Evolutionary conservation across 2,113 vertebrate species (phyloP).

Genomic region (Thymallus thymallus): DNA sequence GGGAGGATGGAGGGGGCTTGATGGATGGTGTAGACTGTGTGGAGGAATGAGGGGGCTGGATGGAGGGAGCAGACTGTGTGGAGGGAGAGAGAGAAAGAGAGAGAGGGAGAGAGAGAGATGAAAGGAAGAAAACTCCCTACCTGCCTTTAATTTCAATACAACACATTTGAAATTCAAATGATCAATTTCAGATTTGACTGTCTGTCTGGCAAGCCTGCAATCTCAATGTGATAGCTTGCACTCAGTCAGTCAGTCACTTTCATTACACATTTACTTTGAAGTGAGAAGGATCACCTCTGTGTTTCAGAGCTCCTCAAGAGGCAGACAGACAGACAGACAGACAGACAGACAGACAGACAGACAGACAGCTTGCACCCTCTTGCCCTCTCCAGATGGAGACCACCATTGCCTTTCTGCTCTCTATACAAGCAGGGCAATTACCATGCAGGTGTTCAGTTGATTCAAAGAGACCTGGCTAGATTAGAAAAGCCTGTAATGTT

Average conservation of each 20-base stretch:
- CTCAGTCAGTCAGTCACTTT: constrained; percentile 17
- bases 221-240: constrained; percentile 1
- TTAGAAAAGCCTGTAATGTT: no score
- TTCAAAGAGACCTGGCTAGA: neutral
- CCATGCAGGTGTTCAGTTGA: neutral
- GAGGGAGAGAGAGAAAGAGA: no score
- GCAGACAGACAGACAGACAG: neutral
- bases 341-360: no score
- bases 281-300: neutral
- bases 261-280: constrained; percentile 18
- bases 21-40: no score
- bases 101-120: neutral
- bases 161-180: constrained; percentile 33
- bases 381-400: neutral
- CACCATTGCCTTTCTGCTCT: neutral
- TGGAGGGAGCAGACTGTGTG: no score
- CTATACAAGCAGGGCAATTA: neutral
- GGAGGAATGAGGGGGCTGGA: no score
- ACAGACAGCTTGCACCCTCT: neutral
- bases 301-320: neutral
- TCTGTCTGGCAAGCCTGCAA: constrained; percentile 13
- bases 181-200: constrained; percentile 20
- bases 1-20: no score
- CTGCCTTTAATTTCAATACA: neutral
- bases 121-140: neutral